Base-by-base conservation (phyloP, 2,888 invertebrate species). In the Suillia variegata region DNA sequence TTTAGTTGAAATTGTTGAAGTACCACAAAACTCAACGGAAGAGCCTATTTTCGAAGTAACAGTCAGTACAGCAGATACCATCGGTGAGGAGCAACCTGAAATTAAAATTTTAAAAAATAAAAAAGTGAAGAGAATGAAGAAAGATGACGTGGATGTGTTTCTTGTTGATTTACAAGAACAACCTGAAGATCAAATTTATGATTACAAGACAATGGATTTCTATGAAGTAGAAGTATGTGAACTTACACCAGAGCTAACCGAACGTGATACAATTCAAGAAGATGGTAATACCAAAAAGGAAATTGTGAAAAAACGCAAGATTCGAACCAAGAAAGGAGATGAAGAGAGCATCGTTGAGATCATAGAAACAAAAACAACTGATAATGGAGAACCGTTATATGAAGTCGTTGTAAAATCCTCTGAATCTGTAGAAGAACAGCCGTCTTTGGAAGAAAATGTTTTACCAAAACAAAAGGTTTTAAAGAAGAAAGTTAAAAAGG, bases 271-370 rank as follows among this genome's bases (percentile, higher is more conserved):
- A 0, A 70, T 70, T 53, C 61, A 74, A 56, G 67, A 66, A 53
- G 54, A 58, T n/a, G 72, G 73, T 15, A 65, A 71, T 3, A 59
- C 74, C 10, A 68, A 77, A 56, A 67, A 71, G 21, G 70, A 76
- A 42, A 69, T 74, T 0, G 72, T 74, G 2, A 79, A 77, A 24
- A 80, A 77, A 61, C 76, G 80, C n/a, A 73, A 75, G 59, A 71
- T 83, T 62, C 62, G 65, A 2, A 77, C 77, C 54, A 73, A 77
- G 62, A 83, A 81, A 20, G 84, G 83, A 62, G 76, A 80, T 34
- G 75, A 80, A 65, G 80, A 84, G 67, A 82, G 84, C 65, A 68
- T 82, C 3, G 75, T 83, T 13, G 82, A 83, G 71, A 80, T 83
- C 58, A 69, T 80, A 13, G 83, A 77, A 62, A 70, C 76, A 38